A percentile compares a stretch with the other conserved stretches of the same genome.
These are phyloP conservation scores for Aramus guarauna DNA, from an alignment of 2,113 vertebrate genomes.

Conservation along the genomic window DNA sequence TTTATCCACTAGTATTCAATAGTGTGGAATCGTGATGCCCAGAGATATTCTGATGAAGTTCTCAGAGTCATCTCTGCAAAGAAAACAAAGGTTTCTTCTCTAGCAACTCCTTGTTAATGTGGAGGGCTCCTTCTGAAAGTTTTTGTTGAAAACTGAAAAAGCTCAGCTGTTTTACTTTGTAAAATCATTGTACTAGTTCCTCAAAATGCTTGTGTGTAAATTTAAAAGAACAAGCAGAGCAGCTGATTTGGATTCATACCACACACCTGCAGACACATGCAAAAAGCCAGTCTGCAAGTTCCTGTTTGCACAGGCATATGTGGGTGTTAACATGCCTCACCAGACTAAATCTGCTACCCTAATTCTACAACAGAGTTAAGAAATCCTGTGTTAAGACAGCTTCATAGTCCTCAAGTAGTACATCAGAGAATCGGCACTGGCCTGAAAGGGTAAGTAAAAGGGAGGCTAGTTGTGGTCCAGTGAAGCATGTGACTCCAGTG, in stretches of 20 bases:
- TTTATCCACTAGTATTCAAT: not conserved
- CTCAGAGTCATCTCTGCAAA: not conserved
- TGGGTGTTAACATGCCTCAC: not conserved
- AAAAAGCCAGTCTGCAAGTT: not conserved
- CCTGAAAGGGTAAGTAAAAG: not conserved
- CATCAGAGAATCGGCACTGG: not conserved
- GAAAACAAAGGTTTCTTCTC: not conserved
- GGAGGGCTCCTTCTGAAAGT: not conserved
- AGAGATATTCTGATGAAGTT: not conserved
- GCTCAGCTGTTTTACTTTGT: not conserved
- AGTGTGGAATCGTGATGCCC: not conserved
- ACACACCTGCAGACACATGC: not conserved
- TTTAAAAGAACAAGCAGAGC: not conserved
- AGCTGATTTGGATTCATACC: not conserved
- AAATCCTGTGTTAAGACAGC: not conserved
- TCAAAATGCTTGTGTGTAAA: not conserved
- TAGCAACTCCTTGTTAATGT: not conserved
- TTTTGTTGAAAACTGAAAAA: not conserved
- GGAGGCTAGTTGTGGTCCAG: fast-evolving
- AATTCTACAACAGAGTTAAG: not conserved
- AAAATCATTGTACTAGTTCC: not conserved
- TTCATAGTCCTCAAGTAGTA: not conserved
- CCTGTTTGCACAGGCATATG: not conserved
- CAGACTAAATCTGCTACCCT: not conserved
- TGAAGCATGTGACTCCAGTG: not conserved